Percentiles rank a stretch among this genome's conserved stretches.
Conservation (phyloP, 2,888 invertebrate species). For the Agonum fuliginosum region DNA sequence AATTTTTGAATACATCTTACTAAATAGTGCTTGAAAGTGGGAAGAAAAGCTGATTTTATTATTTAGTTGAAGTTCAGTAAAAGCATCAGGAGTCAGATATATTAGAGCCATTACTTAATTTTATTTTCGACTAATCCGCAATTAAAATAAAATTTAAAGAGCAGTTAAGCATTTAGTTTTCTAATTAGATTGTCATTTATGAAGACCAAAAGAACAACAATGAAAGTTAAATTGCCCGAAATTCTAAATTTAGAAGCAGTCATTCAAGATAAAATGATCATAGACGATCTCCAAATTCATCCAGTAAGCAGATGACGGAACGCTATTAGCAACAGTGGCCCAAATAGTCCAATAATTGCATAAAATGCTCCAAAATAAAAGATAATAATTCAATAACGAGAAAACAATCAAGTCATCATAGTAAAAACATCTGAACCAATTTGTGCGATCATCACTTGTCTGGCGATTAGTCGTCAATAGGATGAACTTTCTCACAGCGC, state of each 20-base stretch:
- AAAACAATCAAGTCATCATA: slow-evolving; percentile 18
- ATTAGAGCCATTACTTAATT: no score
- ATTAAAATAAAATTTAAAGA: no score
- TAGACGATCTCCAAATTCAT: background rate
- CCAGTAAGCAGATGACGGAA: slow-evolving; percentile 10
- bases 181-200: slow-evolving; percentile 1
- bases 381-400: slow-evolving; percentile 47
- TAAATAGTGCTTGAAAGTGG: no score
- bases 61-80: no score
- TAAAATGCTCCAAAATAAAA: slow-evolving; percentile 18
- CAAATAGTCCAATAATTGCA: slow-evolving; percentile 19
- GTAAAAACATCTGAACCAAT: slow-evolving; percentile 33
- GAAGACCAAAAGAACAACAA: background rate
- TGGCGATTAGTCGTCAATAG: slow-evolving; percentile 46
- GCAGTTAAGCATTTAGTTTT: no score
- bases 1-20: no score
- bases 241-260: slow-evolving; percentile 2
- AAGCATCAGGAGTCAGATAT: no score
- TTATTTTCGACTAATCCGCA: no score
- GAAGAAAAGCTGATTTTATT: no score
- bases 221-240: background rate
- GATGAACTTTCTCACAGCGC: slow-evolving; percentile 43
- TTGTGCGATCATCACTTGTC: slow-evolving; percentile 45
- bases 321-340: slow-evolving; percentile 11
- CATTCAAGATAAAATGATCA: background rate